Evolutionary conservation across 2,113 vertebrate genomes (phyloP).

Genomic region (Symphodus melops): DNA sequence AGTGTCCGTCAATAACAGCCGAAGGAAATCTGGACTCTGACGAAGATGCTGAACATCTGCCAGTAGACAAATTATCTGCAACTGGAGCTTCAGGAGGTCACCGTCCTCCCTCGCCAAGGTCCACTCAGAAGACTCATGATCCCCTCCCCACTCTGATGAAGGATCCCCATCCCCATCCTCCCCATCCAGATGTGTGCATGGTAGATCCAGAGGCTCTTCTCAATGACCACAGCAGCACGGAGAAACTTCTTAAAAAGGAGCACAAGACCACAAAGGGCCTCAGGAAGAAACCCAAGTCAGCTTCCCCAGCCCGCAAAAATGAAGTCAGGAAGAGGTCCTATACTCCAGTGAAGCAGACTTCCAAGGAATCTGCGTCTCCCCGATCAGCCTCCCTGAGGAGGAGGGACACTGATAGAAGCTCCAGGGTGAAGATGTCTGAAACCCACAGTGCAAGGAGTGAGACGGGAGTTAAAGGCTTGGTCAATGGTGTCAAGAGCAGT

Average conservation of each 20-base stretch:
- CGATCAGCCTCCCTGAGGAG: slow-evolving; percentile 84
- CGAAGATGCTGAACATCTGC: slow-evolving; percentile 96
- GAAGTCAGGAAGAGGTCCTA: slow-evolving; percentile 89
- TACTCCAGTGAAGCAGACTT: slow-evolving; percentile 87
- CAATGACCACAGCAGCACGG: slow-evolving; percentile 86
- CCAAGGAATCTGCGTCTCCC: slow-evolving; percentile 84
- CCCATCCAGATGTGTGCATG: slow-evolving; percentile 97
- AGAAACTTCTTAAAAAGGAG: slow-evolving; percentile 90
- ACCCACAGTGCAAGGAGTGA: slow-evolving; percentile 83
- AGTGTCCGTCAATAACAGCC: slow-evolving; percentile 97
- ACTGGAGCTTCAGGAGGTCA: slow-evolving; percentile 81
- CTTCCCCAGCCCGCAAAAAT: slow-evolving; percentile 88
- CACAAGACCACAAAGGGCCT: slow-evolving; percentile 89
- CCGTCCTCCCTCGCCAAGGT: slow-evolving; percentile 83
- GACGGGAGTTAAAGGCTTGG: slow-evolving; percentile 83
- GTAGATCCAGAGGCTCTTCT: slow-evolving; percentile 92
- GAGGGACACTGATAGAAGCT: slow-evolving; percentile 85
- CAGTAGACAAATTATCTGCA: slow-evolving; percentile 90
- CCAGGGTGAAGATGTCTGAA: slow-evolving; percentile 79
- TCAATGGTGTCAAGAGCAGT: slow-evolving; percentile 90
- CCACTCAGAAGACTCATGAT: slow-evolving; percentile 84
- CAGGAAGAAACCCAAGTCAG: slow-evolving; percentile 90
- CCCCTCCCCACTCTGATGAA: slow-evolving; percentile 88
- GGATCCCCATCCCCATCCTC: slow-evolving; percentile 91
- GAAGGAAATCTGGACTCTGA: slow-evolving; percentile 97